These are phyloP conservation scores for Cryptoprocta ferox DNA, from an alignment of 2,797 vertebrate genomes.

Conservation along the genomic window DNA sequence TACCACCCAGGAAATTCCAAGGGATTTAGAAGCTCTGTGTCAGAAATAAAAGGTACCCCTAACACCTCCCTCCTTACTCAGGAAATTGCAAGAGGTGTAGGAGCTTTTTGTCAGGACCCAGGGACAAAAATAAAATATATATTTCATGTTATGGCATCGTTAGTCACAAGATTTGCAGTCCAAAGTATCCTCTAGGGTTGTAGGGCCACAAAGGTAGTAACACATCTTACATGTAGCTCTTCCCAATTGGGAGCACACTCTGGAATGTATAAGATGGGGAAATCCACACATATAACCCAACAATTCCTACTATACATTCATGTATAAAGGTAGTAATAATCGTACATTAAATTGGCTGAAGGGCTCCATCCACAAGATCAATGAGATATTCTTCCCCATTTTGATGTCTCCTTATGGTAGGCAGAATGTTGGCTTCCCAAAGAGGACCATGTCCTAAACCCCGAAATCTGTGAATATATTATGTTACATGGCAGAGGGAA, in stretches of 20 bases:
- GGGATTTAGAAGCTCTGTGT: not conserved
- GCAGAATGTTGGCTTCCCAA: not conserved
- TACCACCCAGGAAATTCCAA: not conserved
- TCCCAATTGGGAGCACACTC: too few species aligned
- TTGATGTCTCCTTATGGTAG: not conserved
- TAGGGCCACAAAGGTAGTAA: not conserved
- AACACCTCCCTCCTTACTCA: not conserved
- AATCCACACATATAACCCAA: not conserved
- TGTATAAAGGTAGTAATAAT: not conserved
- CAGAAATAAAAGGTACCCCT: not conserved
- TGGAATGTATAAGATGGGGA: not conserved
- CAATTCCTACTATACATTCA: not conserved
- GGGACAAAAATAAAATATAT: not conserved
- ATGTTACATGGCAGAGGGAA: not conserved
- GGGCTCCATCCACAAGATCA: not conserved
- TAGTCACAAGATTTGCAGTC: not conserved
- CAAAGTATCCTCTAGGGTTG: not conserved
- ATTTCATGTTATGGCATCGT: not conserved
- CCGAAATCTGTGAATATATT: not conserved
- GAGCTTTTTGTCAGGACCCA: not conserved
- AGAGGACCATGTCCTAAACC: not conserved
- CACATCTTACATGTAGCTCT: not conserved
- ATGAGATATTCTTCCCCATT: not conserved
- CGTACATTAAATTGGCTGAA: not conserved
- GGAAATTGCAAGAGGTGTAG: not conserved